phyloP scores from a whole-genome alignment of 1,140 invertebrate genomes.

The Lethrus apterus region DNA sequence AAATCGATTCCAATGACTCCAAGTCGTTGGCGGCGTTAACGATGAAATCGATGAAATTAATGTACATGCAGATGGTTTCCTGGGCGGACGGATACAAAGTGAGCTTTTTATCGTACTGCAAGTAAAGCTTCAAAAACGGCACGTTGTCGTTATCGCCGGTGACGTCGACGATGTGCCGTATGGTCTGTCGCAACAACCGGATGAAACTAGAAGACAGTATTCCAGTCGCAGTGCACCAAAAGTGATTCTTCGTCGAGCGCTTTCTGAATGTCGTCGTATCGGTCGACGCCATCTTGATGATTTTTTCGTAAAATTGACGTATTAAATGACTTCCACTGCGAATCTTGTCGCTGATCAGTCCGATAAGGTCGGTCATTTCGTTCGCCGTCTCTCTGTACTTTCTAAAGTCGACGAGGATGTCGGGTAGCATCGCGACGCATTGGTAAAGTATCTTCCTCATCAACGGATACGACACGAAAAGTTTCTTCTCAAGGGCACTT shows the following conservation, averaged over 20 bases:
- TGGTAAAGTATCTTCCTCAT: conserved; percentile 52
- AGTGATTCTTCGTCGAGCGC: conserved; percentile 20
- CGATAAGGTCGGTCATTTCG: conserved; percentile 42
- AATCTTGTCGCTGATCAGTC: conserved; percentile 42
- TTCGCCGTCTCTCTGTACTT: conserved; percentile 44
- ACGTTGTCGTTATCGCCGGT: conserved; percentile 40
- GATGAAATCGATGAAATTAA: conserved; percentile 42
- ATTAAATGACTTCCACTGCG: conserved; percentile 43
- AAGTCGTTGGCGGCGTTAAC: conserved; percentile 43
- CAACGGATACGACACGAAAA: conserved; percentile 54
- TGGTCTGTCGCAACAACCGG: conserved; percentile 38
- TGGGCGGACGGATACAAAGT: conserved; percentile 43
- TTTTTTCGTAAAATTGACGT: conserved; percentile 40
- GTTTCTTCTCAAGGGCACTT: conserved; percentile 46
- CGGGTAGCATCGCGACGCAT: conserved; percentile 47
- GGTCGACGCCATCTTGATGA: conserved; percentile 35
- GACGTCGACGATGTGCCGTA: conserved; percentile 45
- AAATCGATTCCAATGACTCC: conserved; percentile 42
- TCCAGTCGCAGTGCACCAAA: conserved; percentile 33
- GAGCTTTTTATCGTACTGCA: conserved; percentile 46
- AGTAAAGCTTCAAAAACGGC: conserved; percentile 46
- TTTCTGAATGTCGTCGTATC: conserved; percentile 44
- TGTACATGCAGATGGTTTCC: conserved; percentile 41
- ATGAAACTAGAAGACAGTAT: conserved; percentile 24
- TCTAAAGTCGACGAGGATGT: conserved; percentile 47